Percentiles rank a stretch among this genome's conserved stretches.
Conservation (phyloP, 2,888 invertebrate genomes). For the Osmoderma eremita region DNA sequence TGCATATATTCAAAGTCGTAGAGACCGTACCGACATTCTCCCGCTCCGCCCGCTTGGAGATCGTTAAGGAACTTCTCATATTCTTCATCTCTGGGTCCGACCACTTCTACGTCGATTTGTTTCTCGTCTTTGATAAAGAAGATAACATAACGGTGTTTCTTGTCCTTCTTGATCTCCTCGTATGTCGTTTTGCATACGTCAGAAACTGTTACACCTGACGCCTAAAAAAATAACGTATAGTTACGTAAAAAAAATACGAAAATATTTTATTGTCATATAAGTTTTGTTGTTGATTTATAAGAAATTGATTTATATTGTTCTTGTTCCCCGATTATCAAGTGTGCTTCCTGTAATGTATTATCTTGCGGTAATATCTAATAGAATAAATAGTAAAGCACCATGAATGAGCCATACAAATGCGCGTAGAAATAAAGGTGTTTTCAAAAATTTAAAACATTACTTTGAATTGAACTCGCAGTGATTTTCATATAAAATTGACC, state of each 20-base stretch:
- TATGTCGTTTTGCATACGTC: conserved; percentile 95
- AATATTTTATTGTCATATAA: background rate
- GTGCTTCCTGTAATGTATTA: too few species aligned
- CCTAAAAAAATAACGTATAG: conserved; percentile 67
- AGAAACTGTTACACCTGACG: conserved; percentile 96
- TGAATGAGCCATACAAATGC: too few species aligned
- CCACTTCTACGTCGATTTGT: conserved; percentile 94
- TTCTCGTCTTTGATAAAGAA: conserved; percentile 96
- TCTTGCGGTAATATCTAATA: too few species aligned
- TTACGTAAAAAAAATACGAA: conserved; percentile 18
- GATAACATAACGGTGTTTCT: conserved; percentile 96
- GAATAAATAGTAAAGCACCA: too few species aligned
- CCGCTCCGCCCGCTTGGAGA: conserved; percentile 88
- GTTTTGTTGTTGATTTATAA: too few species aligned
- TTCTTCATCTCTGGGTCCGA: conserved; percentile 88
- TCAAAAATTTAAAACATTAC: too few species aligned
- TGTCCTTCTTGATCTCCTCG: conserved; percentile 97
- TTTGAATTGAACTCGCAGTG: too few species aligned
- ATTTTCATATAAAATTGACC: too few species aligned
- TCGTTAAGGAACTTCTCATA: conserved; percentile 96
- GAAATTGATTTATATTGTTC: too few species aligned
- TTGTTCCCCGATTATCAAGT: too few species aligned
- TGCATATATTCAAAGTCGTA: conserved; percentile 99
- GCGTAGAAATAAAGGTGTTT: too few species aligned
- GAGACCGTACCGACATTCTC: conserved; percentile 97